These are phyloP conservation scores for Coleophora flavipennella DNA, from an alignment of 2,888 invertebrate species.

Conservation along the genomic window DNA sequence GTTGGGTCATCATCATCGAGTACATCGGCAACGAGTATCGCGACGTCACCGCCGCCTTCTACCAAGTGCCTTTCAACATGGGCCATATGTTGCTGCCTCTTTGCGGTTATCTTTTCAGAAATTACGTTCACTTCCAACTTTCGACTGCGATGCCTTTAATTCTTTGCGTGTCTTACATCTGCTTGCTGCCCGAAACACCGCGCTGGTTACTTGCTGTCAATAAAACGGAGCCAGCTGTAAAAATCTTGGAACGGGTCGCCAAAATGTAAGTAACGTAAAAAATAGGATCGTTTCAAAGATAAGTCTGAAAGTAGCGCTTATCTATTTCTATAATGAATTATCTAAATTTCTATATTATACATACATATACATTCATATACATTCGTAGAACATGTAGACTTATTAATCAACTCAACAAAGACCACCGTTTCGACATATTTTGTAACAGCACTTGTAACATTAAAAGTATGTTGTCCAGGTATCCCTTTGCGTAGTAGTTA, in stretches of 20 bases:
- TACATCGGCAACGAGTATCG: constrained; percentile 73
- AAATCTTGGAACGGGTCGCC: constrained; percentile 77
- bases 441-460: too few species aligned
- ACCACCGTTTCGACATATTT: too few species aligned
- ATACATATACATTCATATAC: too few species aligned
- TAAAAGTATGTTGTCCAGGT: too few species aligned
- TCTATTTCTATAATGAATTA: too few species aligned
- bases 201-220: constrained; percentile 84
- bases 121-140: constrained; percentile 78
- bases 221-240: constrained; percentile 75
- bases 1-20: constrained; percentile 77
- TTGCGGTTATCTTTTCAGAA: constrained; percentile 75
- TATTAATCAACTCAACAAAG: too few species aligned
- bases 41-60: constrained; percentile 74
- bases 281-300: too few species aligned
- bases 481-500: too few species aligned
- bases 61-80: constrained; percentile 79
- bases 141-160: constrained; percentile 73
- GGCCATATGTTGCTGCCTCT: constrained; percentile 77
- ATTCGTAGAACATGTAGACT: too few species aligned
- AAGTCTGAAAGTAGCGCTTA: too few species aligned
- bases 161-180: constrained; percentile 75
- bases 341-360: too few species aligned
- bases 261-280: constrained; percentile 59
- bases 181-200: constrained; percentile 83